These are phyloP conservation scores for Esperia sulphurella DNA, from an alignment of 2,888 invertebrate genomes.

Conservation along the genomic window DNA sequence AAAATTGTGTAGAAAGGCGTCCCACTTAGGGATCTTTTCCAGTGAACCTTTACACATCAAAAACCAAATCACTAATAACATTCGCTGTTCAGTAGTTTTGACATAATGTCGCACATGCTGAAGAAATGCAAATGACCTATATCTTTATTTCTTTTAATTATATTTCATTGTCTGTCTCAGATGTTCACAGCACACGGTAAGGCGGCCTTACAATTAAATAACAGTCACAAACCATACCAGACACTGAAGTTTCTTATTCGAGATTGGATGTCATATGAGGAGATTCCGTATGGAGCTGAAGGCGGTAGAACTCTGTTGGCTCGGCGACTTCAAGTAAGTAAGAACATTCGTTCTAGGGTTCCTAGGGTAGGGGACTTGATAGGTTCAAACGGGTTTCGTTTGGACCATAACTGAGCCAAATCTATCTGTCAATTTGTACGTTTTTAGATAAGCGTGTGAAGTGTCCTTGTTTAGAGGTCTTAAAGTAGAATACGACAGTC, in stretches of 20 bases:
- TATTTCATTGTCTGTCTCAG: slow-evolving; percentile 45
- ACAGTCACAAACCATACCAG: slow-evolving; percentile 85
- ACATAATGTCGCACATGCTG: too few relatives aligned
- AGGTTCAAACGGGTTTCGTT: not conserved
- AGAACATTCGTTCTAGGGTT: not conserved
- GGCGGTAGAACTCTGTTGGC: slow-evolving; percentile 91
- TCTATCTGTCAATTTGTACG: not conserved
- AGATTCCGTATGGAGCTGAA: slow-evolving; percentile 88
- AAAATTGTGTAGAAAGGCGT: too few relatives aligned
- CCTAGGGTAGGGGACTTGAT: not conserved
- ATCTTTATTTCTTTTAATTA: too few relatives aligned
- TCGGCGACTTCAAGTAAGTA: slow-evolving; percentile 83
- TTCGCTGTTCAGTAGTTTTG: too few relatives aligned
- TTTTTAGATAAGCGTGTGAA: not conserved
- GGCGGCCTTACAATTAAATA: slow-evolving; percentile 85
- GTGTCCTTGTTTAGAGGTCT: too few relatives aligned
- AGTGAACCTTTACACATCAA: too few relatives aligned
- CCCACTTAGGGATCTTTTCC: too few relatives aligned
- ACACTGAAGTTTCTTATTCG: slow-evolving; percentile 88
- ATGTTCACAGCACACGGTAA: slow-evolving; percentile 96
- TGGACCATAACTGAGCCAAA: not conserved
- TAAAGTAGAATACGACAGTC: too few relatives aligned
- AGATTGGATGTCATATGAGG: slow-evolving; percentile 96
- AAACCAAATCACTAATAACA: too few relatives aligned
- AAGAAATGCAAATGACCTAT: too few relatives aligned